Evolutionary conservation across 2,888 invertebrate genomes (phyloP).

Genomic region (Phrixothrix hirtus): DNA sequence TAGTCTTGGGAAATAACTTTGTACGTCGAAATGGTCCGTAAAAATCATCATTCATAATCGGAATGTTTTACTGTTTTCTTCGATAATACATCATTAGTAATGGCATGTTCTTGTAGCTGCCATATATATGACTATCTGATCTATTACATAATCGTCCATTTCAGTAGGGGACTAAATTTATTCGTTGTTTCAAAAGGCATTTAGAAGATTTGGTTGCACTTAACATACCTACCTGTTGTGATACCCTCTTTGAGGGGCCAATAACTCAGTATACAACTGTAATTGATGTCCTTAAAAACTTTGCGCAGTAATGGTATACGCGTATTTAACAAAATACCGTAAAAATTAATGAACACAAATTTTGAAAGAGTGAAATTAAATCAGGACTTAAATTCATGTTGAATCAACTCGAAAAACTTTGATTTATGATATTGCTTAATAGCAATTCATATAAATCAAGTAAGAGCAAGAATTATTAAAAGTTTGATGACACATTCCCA

Average conservation of each 20-base stretch:
- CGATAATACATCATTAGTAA: conserved; percentile 26
- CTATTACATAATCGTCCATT: conserved; percentile 23
- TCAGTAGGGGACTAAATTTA: too few relatives aligned
- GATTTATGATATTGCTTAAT: conserved; percentile 25
- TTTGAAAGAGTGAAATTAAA: conserved; percentile 14
- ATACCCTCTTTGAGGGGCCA: too few relatives aligned
- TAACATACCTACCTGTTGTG: too few relatives aligned
- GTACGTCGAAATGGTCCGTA: conserved; percentile 18
- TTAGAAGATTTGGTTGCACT: too few relatives aligned
- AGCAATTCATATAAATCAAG: conserved; percentile 23
- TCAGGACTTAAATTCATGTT: conserved; percentile 16
- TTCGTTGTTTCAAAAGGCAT: too few relatives aligned
- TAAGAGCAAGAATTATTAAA: conserved; percentile 17
- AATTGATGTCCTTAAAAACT: too few relatives aligned
- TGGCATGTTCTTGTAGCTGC: conserved; percentile 22
- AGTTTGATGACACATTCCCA: conserved; percentile 19
- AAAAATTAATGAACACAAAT: neutral
- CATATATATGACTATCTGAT: conserved; percentile 19
- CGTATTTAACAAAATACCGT: neutral
- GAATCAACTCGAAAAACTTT: conserved; percentile 15
- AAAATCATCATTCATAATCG: conserved; percentile 24
- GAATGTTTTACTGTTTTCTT: conserved; percentile 18
- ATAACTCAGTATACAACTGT: too few relatives aligned
- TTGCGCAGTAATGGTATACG: too few relatives aligned
- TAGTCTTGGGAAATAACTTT: conserved; percentile 13